A percentile compares a stretch with the other conserved stretches of the same genome.
phyloP scores from a whole-genome alignment of 1,140 invertebrate genomes.

The Macrobrachium nipponense region DNA sequence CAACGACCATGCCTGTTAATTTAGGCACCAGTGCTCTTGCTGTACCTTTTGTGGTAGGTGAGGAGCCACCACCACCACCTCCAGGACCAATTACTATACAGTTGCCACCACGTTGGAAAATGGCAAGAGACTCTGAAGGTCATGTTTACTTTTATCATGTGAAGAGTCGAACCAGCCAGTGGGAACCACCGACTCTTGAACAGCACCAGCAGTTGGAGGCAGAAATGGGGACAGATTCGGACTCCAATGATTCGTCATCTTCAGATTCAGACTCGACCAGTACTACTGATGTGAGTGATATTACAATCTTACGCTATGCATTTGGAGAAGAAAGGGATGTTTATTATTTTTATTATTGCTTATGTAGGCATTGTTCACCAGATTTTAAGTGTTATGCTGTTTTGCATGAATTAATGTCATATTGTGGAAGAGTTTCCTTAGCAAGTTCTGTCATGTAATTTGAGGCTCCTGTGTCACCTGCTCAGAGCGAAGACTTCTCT shows the following conservation, averaged over 20 bases:
- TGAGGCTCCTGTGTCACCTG: conserved; percentile 44
- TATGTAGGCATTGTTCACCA: conserved; percentile 39
- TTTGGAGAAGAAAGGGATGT: conserved; percentile 9
- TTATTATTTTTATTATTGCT: conserved; percentile 31
- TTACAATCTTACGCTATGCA: neutral
- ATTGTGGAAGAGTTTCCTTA: conserved; percentile 56
- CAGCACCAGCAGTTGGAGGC: conserved; percentile 42
- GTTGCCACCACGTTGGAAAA: conserved; percentile 89
- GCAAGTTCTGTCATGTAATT: conserved; percentile 47
- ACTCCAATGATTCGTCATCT: conserved; percentile 59
- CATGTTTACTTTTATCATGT: conserved; percentile 92
- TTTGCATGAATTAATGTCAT: conserved; percentile 47
- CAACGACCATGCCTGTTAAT: neutral
- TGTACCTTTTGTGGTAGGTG: conserved; percentile 4
- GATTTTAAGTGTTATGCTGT: conserved; percentile 45
- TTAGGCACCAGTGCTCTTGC: conserved; percentile 47
- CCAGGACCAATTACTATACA: conserved; percentile 72
- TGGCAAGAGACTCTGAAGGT: conserved; percentile 82
- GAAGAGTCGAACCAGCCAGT: conserved; percentile 85
- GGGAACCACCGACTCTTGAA: conserved; percentile 79
- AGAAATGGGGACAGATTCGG: conserved; percentile 51
- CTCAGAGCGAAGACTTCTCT: conserved; percentile 64
- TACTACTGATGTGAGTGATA: conserved; percentile 53
- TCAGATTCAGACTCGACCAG: conserved; percentile 62
- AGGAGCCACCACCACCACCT: conserved; percentile 69